A percentile compares a stretch with the other conserved stretches of the same genome.
Evolutionary conservation across 2,888 invertebrate genomes (phyloP).

Genomic region (Cremastinae sp.): DNA sequence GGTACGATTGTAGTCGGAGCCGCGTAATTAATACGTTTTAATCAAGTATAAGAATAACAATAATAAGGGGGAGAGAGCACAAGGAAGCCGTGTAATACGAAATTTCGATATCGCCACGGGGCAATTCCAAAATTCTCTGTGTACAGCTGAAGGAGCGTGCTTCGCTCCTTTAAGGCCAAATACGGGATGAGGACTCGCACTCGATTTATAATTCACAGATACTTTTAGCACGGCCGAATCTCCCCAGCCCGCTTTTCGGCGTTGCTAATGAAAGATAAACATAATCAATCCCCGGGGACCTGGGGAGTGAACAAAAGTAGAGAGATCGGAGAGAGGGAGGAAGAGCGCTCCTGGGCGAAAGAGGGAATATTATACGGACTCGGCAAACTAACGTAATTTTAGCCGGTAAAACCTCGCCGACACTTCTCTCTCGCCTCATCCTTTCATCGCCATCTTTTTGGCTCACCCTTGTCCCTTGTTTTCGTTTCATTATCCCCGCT

Average conservation of each 20-base stretch:
- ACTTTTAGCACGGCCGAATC: conserved; percentile 61
- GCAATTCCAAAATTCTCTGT: not conserved
- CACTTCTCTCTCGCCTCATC: conserved; percentile 32
- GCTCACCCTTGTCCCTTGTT: conserved; percentile 65
- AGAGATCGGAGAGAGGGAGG: not conserved
- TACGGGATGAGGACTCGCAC: conserved; percentile 55
- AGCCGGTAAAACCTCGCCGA: conserved; percentile 50
- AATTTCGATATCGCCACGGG: not conserved
- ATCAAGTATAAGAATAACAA: conserved; percentile 50
- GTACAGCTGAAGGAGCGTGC: not conserved
- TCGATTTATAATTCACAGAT: conserved; percentile 75
- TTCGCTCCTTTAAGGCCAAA: conserved; percentile 20
- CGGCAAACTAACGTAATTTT: conserved; percentile 72
- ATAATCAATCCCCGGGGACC: conserved; percentile 75
- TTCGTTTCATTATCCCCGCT: conserved; percentile 77
- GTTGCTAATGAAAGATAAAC: conserved; percentile 79
- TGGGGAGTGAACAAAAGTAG: conserved; percentile 2
- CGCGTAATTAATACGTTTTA: conserved; percentile 42
- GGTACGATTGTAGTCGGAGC: conserved; percentile 3
- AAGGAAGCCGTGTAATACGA: conserved; percentile 11
- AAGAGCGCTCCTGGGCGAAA: conserved; percentile 60
- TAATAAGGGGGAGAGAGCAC: conserved; percentile 20
- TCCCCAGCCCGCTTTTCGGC: conserved; percentile 57
- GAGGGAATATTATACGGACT: conserved; percentile 77
- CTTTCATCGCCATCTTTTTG: conserved; percentile 22